These are phyloP conservation scores for Limnephilus auricula DNA, from an alignment of 2,888 invertebrate genomes.

Conservation along the genomic window DNA sequence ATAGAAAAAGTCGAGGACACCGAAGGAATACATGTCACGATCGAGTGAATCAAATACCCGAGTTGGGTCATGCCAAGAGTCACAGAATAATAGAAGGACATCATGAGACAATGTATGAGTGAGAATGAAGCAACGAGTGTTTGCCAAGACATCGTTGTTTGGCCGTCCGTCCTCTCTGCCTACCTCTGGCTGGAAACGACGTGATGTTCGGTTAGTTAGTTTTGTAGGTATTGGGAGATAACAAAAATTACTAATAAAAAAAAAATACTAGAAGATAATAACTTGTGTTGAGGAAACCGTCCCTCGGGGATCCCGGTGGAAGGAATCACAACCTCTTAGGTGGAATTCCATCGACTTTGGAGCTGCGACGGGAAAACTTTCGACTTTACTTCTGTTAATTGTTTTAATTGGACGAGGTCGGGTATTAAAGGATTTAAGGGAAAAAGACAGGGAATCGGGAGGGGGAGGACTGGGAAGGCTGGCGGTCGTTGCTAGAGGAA, in stretches of 20 bases:
- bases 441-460: slow-evolving; percentile 55
- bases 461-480: slow-evolving; percentile 25
- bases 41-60: too few relatives aligned
- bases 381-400: slow-evolving; percentile 67
- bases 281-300: slow-evolving; percentile 13
- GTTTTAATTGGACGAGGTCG: slow-evolving; percentile 67
- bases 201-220: too few relatives aligned
- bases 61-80: too few relatives aligned
- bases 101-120: too few relatives aligned
- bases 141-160: too few relatives aligned
- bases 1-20: too few relatives aligned
- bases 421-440: slow-evolving; percentile 67
- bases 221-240: too few relatives aligned
- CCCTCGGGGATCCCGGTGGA: slow-evolving; percentile 38
- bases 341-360: slow-evolving; percentile 54
- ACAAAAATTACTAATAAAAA: background rate
- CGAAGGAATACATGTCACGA: too few relatives aligned
- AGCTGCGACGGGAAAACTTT: slow-evolving; percentile 60
- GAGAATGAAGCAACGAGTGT: too few relatives aligned
- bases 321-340: slow-evolving; percentile 47
- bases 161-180: too few relatives aligned
- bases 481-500: slow-evolving; percentile 7
- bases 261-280: background rate
- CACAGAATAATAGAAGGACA: too few relatives aligned
- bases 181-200: too few relatives aligned